phyloP scores from a whole-genome alignment of 1,140 invertebrate genomes.

The Zophobas atratus region DNA sequence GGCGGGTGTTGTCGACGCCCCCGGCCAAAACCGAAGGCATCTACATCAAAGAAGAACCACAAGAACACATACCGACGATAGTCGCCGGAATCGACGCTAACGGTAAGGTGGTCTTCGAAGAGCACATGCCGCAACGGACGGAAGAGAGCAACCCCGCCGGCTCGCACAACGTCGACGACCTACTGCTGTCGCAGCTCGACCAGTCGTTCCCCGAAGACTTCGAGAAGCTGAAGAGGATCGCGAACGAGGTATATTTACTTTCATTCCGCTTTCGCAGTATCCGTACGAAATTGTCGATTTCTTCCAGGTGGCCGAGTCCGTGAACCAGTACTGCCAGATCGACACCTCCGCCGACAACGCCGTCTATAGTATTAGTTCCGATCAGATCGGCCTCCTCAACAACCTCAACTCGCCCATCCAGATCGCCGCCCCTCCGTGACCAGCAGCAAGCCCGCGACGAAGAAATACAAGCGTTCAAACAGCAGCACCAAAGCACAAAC shows the following conservation, averaged over 20 bases:
- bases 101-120: conserved; percentile 67
- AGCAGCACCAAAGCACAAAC: conserved; percentile 64
- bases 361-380: conserved; percentile 71
- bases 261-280: no score
- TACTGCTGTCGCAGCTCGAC: conserved; percentile 80
- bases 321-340: conserved; percentile 79
- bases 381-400: conserved; percentile 66
- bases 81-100: conserved; percentile 68
- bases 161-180: conserved; percentile 79
- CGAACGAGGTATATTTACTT: conserved; percentile 71
- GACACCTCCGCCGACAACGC: conserved; percentile 71
- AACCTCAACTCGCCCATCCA: conserved; percentile 63
- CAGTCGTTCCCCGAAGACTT: conserved; percentile 79
- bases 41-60: conserved; percentile 65
- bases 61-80: conserved; percentile 69
- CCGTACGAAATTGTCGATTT: background rate
- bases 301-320: conserved; percentile 74
- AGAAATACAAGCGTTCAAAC: conserved; percentile 71
- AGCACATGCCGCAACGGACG: conserved; percentile 66
- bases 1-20: conserved; percentile 69
- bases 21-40: conserved; percentile 69
- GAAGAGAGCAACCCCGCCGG: conserved; percentile 73
- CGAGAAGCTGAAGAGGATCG: conserved; percentile 82
- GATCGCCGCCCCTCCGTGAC: conserved; percentile 69
- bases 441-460: conserved; percentile 71